Percentiles rank a stretch among this genome's conserved stretches.
These are phyloP conservation scores for Spicauda simplicius DNA, from an alignment of 2,888 invertebrate genomes.

Conservation along the genomic window DNA sequence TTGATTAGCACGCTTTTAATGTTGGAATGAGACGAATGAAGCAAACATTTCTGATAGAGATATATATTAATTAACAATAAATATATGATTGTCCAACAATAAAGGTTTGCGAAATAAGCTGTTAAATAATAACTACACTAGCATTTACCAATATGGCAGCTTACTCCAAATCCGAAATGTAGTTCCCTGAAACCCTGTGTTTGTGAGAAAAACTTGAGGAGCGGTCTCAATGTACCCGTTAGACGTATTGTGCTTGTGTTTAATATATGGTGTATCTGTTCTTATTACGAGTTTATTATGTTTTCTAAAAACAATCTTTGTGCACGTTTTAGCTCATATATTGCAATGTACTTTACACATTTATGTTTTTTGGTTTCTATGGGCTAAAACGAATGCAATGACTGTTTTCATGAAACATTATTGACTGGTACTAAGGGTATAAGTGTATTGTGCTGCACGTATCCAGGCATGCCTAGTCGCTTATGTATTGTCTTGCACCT, in stretches of 20 bases:
- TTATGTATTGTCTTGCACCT: slow-evolving; percentile 28
- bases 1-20: slow-evolving; percentile 68
- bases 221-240: slow-evolving; percentile 46
- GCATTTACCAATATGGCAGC: slow-evolving; percentile 85
- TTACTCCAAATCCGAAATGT: slow-evolving; percentile 62
- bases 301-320: too few species aligned
- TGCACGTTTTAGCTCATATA: too few species aligned
- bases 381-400: background rate
- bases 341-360: too few species aligned
- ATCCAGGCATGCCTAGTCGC: slow-evolving; percentile 33
- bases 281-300: too few species aligned
- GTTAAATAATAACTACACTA: slow-evolving; percentile 67
- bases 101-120: slow-evolving; percentile 71
- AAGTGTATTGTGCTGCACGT: slow-evolving; percentile 25
- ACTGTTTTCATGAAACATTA: too few species aligned
- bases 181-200: slow-evolving; percentile 59
- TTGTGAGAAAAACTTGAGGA: slow-evolving; percentile 51
- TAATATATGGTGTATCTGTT: background rate
- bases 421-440: too few species aligned
- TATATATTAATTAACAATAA: too few species aligned
- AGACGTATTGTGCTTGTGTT: slow-evolving; percentile 37
- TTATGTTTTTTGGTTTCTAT: background rate
- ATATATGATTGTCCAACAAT: slow-evolving; percentile 62
- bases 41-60: too few species aligned
- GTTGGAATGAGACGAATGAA: slow-evolving; percentile 51